phyloP scores from a whole-genome alignment of 2,113 vertebrate genomes.

The human (Homo sapiens) region DNA sequence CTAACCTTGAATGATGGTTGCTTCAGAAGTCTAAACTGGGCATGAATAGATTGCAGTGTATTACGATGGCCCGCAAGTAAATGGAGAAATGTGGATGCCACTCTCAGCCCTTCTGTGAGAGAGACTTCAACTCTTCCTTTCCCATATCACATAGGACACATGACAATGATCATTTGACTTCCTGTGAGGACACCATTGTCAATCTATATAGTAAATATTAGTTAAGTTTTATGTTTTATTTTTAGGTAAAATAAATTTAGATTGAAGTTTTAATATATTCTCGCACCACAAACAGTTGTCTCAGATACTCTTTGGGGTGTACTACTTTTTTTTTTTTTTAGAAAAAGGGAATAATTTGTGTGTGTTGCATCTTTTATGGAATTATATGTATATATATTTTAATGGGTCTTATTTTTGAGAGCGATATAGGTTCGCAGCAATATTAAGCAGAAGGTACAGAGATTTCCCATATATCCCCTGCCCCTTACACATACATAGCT shows the following conservation, averaged over 20 bases:
- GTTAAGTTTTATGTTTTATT: not conserved
- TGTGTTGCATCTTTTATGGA: not conserved
- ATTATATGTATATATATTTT: not conserved
- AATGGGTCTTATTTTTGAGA: not conserved
- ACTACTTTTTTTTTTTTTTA: not conserved
- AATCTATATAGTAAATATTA: not conserved
- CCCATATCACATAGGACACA: not conserved
- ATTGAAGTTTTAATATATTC: conserved; percentile 13
- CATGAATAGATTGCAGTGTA: not conserved
- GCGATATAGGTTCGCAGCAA: not conserved
- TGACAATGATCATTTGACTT: not conserved
- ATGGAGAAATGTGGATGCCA: not conserved
- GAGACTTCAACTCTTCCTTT: not conserved
- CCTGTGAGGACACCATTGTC: not conserved
- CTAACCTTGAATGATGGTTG: not conserved
- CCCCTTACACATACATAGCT: not conserved
- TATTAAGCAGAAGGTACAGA: not conserved
- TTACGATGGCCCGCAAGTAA: not conserved
- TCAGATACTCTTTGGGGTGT: not conserved
- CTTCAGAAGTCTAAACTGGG: not conserved
- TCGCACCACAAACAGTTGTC: not conserved
- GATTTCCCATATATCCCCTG: not conserved
- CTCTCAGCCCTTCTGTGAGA: not conserved
- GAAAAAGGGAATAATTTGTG: not conserved
- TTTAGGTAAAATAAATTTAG: conserved; percentile 14